Evolutionary conservation across 2,888 invertebrate species (phyloP), one percentile per base, ranked within the genome.

Genomic region (Parnassius apollo): DNA sequence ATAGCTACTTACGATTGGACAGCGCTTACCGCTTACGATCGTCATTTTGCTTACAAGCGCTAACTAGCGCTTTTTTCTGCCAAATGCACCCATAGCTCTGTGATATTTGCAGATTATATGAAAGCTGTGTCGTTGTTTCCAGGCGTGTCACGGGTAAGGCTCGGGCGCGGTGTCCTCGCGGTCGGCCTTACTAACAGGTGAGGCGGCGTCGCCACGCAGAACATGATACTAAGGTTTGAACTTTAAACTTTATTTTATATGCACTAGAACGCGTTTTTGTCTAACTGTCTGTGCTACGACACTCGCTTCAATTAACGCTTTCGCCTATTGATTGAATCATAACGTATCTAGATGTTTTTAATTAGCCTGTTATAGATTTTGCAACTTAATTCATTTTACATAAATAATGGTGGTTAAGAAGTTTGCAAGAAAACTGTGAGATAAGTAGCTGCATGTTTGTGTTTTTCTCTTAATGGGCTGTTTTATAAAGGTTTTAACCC

Each of bases 191-290:
- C 90, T 81, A 86, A 86, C 88, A 90, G 91, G 91, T 91, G 91
- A 91, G 91, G 91, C 88, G 89, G 83, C 83, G 81, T 78, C 88
- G 86, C 87, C 86, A 85, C 86, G 83, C 85, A 88, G 90, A 91
- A 82, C 90, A 91, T 91, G 91, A 86, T 91, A 84, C 89, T 91
- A 91, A 91, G 91, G 91, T 91, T 89, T 83, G 91, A 86, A 82
- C 82, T 78, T 82, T 82, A 22, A 78, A 81, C 82, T 85, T 85
- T 88, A 88, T 86, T 78, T 69, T 69, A 53, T 74, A 67, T 42
- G 18, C 0, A 2, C 42, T 68, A 67, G 52, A 68, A 52, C 55
- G 10, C 44, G 61, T 56, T 63, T 63, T 61, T 59, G 44, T 49
- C 58, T 58, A 25, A 51, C 42, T 53, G 18, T 18, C 18, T 53